Evolutionary conservation across 2,797 vertebrate genomes (phyloP).

Genomic region (Intellagama lesueurii): DNA sequence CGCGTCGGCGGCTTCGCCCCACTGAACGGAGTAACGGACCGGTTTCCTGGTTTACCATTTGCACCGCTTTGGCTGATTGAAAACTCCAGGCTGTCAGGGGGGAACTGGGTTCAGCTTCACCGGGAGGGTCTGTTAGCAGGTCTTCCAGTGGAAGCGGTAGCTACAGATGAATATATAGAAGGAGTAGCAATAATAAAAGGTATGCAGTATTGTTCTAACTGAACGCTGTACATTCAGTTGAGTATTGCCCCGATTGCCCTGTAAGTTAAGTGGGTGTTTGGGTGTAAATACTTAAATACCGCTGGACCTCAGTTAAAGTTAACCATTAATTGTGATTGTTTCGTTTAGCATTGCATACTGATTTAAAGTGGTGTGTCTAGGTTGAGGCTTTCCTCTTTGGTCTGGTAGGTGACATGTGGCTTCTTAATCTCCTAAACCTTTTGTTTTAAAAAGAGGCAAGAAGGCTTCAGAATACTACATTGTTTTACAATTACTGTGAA

Average conservation of each 20-base stretch:
- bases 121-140: not conserved
- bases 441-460: not conserved
- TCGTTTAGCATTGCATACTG: too few relatives aligned
- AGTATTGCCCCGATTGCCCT: too few relatives aligned
- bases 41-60: not conserved
- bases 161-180: not conserved
- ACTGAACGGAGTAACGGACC: not conserved
- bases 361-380: not conserved
- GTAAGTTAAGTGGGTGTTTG: too few relatives aligned
- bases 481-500: not conserved
- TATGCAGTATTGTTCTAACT: not conserved
- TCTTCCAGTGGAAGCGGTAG: too few relatives aligned
- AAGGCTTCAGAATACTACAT: not conserved
- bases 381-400: not conserved
- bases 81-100: not conserved
- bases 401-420: not conserved
- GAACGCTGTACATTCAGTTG: not conserved
- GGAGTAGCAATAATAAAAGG: not conserved
- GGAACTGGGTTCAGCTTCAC: not conserved
- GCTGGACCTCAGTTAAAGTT: too few relatives aligned
- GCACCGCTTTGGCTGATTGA: not conserved
- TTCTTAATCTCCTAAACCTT: not conserved
- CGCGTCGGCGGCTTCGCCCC: not conserved
- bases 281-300: too few relatives aligned
- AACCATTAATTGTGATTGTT: too few relatives aligned